Evolutionary conservation across 2,113 vertebrate species (phyloP), one percentile per base, ranked within the genome.

Genomic region (Callopanchax toddi): DNA sequence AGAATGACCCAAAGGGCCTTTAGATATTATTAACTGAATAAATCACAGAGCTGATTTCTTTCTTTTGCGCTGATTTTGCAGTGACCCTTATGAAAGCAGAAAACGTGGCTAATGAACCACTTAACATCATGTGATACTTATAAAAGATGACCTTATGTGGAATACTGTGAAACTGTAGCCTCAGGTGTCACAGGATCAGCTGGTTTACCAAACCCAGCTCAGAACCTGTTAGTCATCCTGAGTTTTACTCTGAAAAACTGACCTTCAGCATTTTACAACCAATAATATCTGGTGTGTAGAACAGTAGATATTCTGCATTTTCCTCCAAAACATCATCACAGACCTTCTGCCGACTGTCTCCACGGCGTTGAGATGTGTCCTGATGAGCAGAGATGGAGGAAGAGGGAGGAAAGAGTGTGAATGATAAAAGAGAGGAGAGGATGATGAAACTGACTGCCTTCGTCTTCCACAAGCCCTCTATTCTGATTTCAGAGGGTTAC

Each of bases 321-420:
- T 58, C 44, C 74, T 82, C 79, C 87, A 81, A 85, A 86, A 70
- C 79, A 82, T 76, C 82, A 87, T 89, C 79, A 49, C 67, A 87
- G 82, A 81, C 71, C 75, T 83, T 53, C 74, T 67, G 56, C 68
- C 70, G 76, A 77, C 79, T 78, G 79, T 68, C 42, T 83, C 61
- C 72, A 71, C 76, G 86, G 91, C 87, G 42, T 21, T 17, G 21
- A 42, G 32, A 51, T 66, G 51, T 21, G 42, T 60, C 61, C 53
- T 59, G 67, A 70, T 53, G 51, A 52, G 56, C 58, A 40, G 36
- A 18, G 67, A 44, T 58, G 60, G 69, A 48, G 64, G 61, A 60
- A 36, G 44, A 44, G 48, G 12, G 72, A 74, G 66, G 44, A 76
- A 59, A 56, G 55, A 43, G 8, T 50, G 58, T 40, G 48, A 60